These are phyloP conservation scores for Circaetus gallicus DNA, from an alignment of 2,113 vertebrate genomes.

Conservation along the genomic window DNA sequence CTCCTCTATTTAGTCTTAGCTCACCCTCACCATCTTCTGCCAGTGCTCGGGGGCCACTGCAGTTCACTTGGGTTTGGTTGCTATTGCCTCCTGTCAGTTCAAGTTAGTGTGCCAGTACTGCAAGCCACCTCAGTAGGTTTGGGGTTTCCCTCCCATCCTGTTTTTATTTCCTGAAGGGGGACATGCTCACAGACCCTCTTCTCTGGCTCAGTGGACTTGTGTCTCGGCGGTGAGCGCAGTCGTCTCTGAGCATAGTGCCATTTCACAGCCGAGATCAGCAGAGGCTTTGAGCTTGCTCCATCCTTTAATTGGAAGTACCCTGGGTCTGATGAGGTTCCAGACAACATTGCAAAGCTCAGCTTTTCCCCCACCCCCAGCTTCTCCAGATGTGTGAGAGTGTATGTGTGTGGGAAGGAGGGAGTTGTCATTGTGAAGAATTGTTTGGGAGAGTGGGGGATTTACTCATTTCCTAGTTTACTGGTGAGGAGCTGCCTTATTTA, in stretches of 20 bases:
- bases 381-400: neutral
- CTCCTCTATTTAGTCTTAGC: neutral
- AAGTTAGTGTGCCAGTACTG: neutral
- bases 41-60: neutral
- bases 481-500: neutral
- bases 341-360: slow-evolving; percentile 33
- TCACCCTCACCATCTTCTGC: neutral
- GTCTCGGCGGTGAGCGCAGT: neutral
- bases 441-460: slow-evolving; percentile 12
- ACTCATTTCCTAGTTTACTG: slow-evolving; percentile 27
- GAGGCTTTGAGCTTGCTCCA: slow-evolving; percentile 25
- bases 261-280: neutral
- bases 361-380: neutral
- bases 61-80: neutral
- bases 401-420: slow-evolving; percentile 26
- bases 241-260: neutral
- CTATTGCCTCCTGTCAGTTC: neutral
- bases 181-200: neutral
- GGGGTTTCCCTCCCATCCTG: neutral
- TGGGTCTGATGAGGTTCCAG: neutral
- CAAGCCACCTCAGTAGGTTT: neutral
- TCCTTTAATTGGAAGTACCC: slow-evolving; percentile 14
- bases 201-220: neutral
- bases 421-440: slow-evolving; percentile 32
- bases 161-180: neutral